These are phyloP conservation scores for Urophycis tenuis DNA, from an alignment of 2,797 vertebrate species.

Conservation along the genomic window DNA sequence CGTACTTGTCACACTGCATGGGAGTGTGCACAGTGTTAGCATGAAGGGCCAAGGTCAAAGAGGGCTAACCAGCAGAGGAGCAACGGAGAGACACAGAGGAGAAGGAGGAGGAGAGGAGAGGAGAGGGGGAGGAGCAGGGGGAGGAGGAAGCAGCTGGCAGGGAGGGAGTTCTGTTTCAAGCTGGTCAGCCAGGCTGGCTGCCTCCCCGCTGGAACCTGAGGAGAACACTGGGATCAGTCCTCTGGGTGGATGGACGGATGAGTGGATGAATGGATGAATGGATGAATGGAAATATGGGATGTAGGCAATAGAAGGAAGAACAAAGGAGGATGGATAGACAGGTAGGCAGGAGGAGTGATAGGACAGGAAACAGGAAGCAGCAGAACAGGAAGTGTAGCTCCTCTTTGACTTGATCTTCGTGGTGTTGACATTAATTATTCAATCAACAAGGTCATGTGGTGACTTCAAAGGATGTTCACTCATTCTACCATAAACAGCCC, in stretches of 20 bases:
- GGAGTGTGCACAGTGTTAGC: slow-evolving; percentile 38
- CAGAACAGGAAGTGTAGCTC: background rate
- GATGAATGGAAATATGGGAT: background rate
- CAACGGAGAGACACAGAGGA: slow-evolving; percentile 23
- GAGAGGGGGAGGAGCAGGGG: background rate
- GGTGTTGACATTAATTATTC: slow-evolving; percentile 93
- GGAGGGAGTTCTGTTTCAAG: slow-evolving; percentile 7
- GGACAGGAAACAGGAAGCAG: background rate
- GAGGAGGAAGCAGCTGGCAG: background rate
- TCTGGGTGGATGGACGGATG: slow-evolving; percentile 8
- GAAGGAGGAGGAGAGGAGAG: background rate
- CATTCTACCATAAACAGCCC: slow-evolving; percentile 68
- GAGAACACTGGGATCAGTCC: background rate
- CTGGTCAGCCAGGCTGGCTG: slow-evolving; percentile 5
- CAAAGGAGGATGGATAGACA: background rate
- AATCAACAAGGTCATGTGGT: slow-evolving; percentile 91
- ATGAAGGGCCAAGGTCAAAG: slow-evolving; percentile 60
- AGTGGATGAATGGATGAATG: background rate
- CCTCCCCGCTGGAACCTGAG: slow-evolving; percentile 3
- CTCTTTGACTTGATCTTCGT: slow-evolving; percentile 54
- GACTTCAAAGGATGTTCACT: slow-evolving; percentile 68
- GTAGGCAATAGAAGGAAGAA: background rate
- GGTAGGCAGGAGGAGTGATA: background rate
- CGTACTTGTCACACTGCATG: slow-evolving; percentile 38
- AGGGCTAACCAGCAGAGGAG: slow-evolving; percentile 47